Evolutionary conservation across 1,140 invertebrate species (phyloP).

Genomic region (Mya arenaria): DNA sequence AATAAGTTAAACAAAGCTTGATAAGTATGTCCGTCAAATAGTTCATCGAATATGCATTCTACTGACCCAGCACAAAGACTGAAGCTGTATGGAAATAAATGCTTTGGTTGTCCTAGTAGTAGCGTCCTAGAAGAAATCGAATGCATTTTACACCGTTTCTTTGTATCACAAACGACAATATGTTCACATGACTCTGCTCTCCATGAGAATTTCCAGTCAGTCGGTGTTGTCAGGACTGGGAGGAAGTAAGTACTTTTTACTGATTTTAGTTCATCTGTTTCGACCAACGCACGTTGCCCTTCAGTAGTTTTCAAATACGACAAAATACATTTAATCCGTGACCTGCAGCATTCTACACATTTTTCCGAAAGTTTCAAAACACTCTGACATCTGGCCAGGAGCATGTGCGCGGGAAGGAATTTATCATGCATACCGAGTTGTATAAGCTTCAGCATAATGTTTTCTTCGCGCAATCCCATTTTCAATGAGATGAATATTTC

Average conservation of each 20-base stretch:
- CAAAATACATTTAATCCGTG: constrained; percentile 18
- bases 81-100: too few relatives aligned
- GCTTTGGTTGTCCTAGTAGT: too few relatives aligned
- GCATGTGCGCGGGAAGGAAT: constrained; percentile 27
- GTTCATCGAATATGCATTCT: too few relatives aligned
- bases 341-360: not conserved
- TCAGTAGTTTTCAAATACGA: constrained; percentile 27
- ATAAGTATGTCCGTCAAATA: too few relatives aligned
- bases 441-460: constrained; percentile 5
- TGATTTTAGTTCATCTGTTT: not conserved
- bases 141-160: too few relatives aligned
- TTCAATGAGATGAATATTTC: not conserved
- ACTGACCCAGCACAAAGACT: too few relatives aligned
- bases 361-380: constrained; percentile 11
- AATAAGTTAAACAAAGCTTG: too few relatives aligned
- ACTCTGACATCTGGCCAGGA: constrained; percentile 56
- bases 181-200: not conserved
- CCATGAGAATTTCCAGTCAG: constrained; percentile 29
- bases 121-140: too few relatives aligned
- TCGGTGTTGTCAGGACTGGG: not conserved
- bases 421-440: constrained; percentile 57
- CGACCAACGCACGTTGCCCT: not conserved
- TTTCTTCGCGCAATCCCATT: constrained; percentile 1
- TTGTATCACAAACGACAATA: too few relatives aligned
- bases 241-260: not conserved